Conservation (phyloP, 2,113 vertebrate genomes). For the Barbus barbus region DNA sequence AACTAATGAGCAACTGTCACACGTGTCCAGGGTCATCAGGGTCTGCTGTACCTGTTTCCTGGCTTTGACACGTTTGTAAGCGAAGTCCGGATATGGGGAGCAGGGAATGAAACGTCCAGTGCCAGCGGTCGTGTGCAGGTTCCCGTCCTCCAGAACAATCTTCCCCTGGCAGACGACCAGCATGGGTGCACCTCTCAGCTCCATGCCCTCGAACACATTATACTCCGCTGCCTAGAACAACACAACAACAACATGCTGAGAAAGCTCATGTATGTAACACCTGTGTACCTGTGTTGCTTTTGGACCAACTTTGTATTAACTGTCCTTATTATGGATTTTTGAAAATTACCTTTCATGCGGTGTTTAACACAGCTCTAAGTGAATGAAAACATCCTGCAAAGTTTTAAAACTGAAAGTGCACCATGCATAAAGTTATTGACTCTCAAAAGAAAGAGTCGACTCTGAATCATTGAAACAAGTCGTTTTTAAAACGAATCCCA, state of each 20-base stretch:
- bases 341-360: too few relatives aligned
- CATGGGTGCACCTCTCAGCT: slow-evolving; percentile 87
- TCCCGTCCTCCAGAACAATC: slow-evolving; percentile 92
- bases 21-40: neutral
- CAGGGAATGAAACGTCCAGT: slow-evolving; percentile 91
- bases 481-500: too few relatives aligned
- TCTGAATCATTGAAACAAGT: too few relatives aligned
- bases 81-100: slow-evolving; percentile 88
- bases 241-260: too few relatives aligned
- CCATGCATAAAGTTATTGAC: too few relatives aligned
- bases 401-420: too few relatives aligned
- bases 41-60: slow-evolving; percentile 86
- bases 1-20: neutral
- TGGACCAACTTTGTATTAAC: too few relatives aligned
- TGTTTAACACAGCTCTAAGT: too few relatives aligned
- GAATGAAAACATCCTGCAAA: too few relatives aligned
- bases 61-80: slow-evolving; percentile 97
- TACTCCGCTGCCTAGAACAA: slow-evolving; percentile 86
- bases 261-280: neutral
- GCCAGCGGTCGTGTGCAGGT: slow-evolving; percentile 85
- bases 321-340: too few relatives aligned
- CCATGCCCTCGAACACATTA: slow-evolving; percentile 96
- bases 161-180: slow-evolving; percentile 96
- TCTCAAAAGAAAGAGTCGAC: too few relatives aligned
- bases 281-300: too few relatives aligned